Base-by-base conservation (phyloP, 2,888 invertebrate genomes). In the Vesta saturnalis region DNA sequence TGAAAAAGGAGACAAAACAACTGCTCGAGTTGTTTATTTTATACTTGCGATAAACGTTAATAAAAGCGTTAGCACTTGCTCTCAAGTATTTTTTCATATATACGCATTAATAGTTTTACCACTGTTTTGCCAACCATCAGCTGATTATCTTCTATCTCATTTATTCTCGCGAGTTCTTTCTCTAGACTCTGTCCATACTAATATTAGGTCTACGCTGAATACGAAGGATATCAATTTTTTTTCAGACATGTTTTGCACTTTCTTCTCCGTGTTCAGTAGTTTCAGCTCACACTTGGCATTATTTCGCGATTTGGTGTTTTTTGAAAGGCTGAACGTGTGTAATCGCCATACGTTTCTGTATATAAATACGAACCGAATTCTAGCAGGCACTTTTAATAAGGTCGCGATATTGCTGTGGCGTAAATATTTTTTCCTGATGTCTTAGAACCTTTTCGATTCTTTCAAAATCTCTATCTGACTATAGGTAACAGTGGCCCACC, bases 401-500 rank as follows among this genome's bases (percentile, higher is more conserved):
- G n/a, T n/a, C n/a, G n/a, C n/a, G n/a, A n/a, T 30, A 30, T 30
- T 30, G 30, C 6, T 47, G 16, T 47, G 47, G 14, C 16, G 47
- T 16, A 47, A 8, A 16, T 16, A 47, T 47, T 47, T 16, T 47
- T 47, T 47, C 47, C 4, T 47, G 47, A 16, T 76, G 21, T 77
- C 75, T 23, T 71, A 61, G 49, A 76, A 76, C 72, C 77, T 77
- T 72, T 79, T 76, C n/a, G n/a, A n/a, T n/a, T n/a, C n/a, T n/a
- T n/a, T n/a, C n/a, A n/a, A n/a, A n/a, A n/a, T n/a, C n/a, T 63
- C 76, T 22, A 61, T 78, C 77, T 16, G 75, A 76, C 65, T 78
- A 77, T 55, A 78, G 64, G 72, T 76, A 77, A n/a, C 74, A 74
- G 72, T 78, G 76, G 12, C 77, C 78, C 19, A 77, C 78, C 64